phyloP scores from a whole-genome alignment of 64 coral and sea anemone species.

The Dendrophyllia cribrosa region DNA sequence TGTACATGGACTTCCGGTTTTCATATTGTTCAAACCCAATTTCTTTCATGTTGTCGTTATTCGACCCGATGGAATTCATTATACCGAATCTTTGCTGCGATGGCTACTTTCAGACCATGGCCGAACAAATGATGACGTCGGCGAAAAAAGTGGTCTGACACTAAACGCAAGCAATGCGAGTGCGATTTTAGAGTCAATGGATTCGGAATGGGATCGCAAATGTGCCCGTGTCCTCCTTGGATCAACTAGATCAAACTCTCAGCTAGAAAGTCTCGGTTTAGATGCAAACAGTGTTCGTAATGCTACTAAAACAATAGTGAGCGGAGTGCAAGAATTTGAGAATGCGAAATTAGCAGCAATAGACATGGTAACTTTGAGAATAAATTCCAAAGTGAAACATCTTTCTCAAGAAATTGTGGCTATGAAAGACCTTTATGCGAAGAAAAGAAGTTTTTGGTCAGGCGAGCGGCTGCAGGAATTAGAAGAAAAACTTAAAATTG shows the following conservation, averaged over 20 bases:
- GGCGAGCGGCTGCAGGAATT: constrained; percentile 20
- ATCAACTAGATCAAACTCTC: constrained; percentile 37
- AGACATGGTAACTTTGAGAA: constrained; percentile 30
- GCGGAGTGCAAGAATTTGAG: constrained; percentile 36
- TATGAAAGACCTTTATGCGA: constrained; percentile 8
- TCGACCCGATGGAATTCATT: constrained; percentile 30
- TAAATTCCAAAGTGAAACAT: constrained; percentile 34
- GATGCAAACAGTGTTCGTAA: background rate
- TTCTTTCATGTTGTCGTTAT: constrained; percentile 27
- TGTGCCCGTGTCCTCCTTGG: constrained; percentile 41
- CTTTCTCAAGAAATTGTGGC: constrained; percentile 18
- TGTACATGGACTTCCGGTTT: constrained; percentile 20
- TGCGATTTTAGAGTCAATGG: constrained; percentile 53
- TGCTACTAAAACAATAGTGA: background rate
- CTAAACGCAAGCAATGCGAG: too few relatives aligned
- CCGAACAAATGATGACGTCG: background rate
- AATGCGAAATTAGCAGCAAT: constrained; percentile 27
- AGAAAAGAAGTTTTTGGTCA: constrained; percentile 39
- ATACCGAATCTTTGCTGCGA: constrained; percentile 42
- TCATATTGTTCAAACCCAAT: background rate
- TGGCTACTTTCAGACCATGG: constrained; percentile 1
- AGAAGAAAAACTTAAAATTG: background rate
- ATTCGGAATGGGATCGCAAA: constrained; percentile 75
- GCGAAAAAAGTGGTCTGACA: too few relatives aligned
- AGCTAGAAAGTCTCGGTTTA: constrained; percentile 50